Evolutionary conservation across 2,888 invertebrate genomes (phyloP).

Genomic region (Nephrocerus scutellatus): DNA sequence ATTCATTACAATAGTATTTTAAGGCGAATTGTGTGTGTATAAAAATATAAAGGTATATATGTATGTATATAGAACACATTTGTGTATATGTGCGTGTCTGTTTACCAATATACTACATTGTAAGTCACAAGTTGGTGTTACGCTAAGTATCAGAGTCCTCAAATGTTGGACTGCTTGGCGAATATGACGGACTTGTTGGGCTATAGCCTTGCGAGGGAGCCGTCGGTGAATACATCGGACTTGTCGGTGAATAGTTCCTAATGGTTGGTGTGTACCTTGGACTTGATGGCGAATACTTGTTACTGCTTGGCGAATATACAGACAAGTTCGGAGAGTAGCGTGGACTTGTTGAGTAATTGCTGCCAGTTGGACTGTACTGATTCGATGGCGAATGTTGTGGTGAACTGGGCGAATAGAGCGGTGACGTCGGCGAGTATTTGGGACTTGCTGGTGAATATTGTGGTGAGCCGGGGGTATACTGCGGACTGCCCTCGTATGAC

Average conservation of each 20-base stretch:
- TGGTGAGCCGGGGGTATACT: constrained; percentile 80
- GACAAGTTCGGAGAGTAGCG: constrained; percentile 53
- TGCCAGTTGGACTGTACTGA: constrained; percentile 62
- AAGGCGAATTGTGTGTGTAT: no score
- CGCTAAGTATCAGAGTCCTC: constrained; percentile 33
- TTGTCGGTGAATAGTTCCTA: constrained; percentile 57
- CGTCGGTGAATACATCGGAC: constrained; percentile 73
- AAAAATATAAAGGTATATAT: no score
- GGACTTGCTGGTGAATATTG: constrained; percentile 78
- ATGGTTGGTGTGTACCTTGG: constrained; percentile 61
- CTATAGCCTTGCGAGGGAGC: constrained; percentile 66
- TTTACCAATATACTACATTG: no score
- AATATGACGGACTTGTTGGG: constrained; percentile 67
- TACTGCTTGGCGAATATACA: constrained; percentile 63
- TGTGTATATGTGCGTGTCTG: no score
- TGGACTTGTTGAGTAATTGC: constrained; percentile 62
- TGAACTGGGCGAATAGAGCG: constrained; percentile 74
- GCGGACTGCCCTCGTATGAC: constrained; percentile 69
- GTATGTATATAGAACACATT: no score
- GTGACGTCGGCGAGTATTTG: constrained; percentile 71
- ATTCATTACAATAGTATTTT: no score
- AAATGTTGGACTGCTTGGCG: constrained; percentile 54
- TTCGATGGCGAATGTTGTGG: constrained; percentile 68
- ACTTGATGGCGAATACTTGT: constrained; percentile 74
- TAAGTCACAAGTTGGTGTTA: no score